Evolutionary conservation across 2,888 invertebrate species (phyloP), one percentile per base, ranked within the genome.

Genomic region (Drosophila testacea): DNA sequence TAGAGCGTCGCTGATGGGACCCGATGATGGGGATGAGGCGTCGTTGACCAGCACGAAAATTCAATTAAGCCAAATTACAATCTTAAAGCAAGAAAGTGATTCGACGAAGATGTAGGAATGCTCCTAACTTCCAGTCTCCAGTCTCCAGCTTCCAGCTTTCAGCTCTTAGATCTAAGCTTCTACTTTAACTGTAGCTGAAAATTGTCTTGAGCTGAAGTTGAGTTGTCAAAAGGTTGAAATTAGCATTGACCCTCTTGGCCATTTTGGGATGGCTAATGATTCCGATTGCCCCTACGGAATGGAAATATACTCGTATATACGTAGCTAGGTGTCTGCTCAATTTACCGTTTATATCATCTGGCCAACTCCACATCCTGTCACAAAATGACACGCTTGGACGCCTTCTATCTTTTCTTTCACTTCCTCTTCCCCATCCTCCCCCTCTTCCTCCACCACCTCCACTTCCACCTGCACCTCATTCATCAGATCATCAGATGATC

Each of bases 151-250:
- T 7, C 27, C 32, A 34, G 48, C 13, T 39, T 5, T 11, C 39
- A 28, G 44, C 27, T 28, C 30, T 7, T 13, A 50, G 22, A 22
- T 36, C 22, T 22, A 6, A 34, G 16, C 50, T 11, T 34, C 9
- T 38, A 42, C 57, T 27, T 13, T 22, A 54, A 41, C 30, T 54
- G 41, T 41, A 39, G 52, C 52, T 42, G 28, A 4, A 57, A 38
- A 57, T 48, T 39, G 54, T 38, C 28, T 52, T 28, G 38, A 54
- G 46, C 16, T 62, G 51, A 44, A 64, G 57, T 81, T 81, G 81
- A 83, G 87, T 83, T 83, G 87, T 83, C 87, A 83, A 86, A 86
- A 87, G 83, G 87, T 83, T 84, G 76, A 80, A 83, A 87, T 83
- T 87, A 83, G 76, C 87, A 81, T 81, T 84, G 83, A 87, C 87